Evolutionary conservation across 2,888 invertebrate species (phyloP).

Genomic region (Crossocerus cetratus): DNA sequence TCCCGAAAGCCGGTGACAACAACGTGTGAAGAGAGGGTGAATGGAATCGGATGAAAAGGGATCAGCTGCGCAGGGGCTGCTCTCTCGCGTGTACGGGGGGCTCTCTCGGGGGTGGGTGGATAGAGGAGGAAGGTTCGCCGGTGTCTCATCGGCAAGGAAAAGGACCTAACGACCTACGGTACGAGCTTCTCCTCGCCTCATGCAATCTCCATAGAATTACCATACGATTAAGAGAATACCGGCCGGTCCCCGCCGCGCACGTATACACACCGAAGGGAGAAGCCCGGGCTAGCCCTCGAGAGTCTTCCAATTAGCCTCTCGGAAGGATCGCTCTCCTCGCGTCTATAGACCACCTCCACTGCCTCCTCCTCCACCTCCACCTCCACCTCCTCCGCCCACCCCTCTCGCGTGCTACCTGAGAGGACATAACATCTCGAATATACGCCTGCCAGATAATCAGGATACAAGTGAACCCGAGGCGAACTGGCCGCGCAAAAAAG

Average conservation of each 20-base stretch:
- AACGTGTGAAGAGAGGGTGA: slow-evolving; percentile 28
- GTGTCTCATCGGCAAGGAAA: slow-evolving; percentile 59
- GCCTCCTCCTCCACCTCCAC: slow-evolving; percentile 17
- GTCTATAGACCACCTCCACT: slow-evolving; percentile 29
- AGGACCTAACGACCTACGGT: slow-evolving; percentile 71
- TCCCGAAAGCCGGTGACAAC: slow-evolving; percentile 10
- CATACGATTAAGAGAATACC: slow-evolving; percentile 74
- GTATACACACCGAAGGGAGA: slow-evolving; percentile 28
- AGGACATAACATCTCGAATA: slow-evolving; percentile 32
- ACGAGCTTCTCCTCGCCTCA: slow-evolving; percentile 71
- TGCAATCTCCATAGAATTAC: slow-evolving; percentile 76
- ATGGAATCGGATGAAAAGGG: slow-evolving; percentile 22
- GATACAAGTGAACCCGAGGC: slow-evolving; percentile 29
- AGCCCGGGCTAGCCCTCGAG: slow-evolving; percentile 51
- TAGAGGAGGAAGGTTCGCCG: slow-evolving; percentile 36
- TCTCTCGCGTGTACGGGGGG: background rate
- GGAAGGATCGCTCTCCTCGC: slow-evolving; percentile 51
- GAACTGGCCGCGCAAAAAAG: slow-evolving; percentile 15
- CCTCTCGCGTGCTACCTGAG: slow-evolving; percentile 21
- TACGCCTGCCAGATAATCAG: slow-evolving; percentile 34
- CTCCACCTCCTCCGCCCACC: background rate
- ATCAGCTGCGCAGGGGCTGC: too few species aligned
- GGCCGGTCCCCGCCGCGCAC: slow-evolving; percentile 53
- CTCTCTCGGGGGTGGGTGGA: slow-evolving; percentile 9
- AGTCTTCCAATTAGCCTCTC: slow-evolving; percentile 64